Evolutionary conservation across 1,140 invertebrate genomes (phyloP).

Genomic region (Drosophila equinoxialis): DNA sequence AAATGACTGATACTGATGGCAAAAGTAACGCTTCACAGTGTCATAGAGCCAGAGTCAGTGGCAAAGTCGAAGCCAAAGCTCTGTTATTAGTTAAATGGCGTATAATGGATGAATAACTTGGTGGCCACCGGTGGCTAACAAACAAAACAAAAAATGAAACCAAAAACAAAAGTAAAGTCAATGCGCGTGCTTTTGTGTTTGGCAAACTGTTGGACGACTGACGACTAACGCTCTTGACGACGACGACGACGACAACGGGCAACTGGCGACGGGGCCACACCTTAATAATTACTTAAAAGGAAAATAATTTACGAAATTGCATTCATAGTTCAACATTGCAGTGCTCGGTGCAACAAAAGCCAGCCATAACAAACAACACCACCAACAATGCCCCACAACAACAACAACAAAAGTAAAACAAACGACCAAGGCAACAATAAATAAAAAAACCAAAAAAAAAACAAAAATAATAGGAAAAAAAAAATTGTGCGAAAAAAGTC

Average conservation of each 20-base stretch:
- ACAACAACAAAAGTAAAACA: slow-evolving; percentile 31
- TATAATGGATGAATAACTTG: slow-evolving; percentile 75
- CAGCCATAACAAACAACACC: slow-evolving; percentile 72
- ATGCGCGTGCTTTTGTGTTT: slow-evolving; percentile 68
- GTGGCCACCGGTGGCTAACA: slow-evolving; percentile 35
- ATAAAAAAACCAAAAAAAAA: slow-evolving; percentile 29
- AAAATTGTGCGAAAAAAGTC: slow-evolving; percentile 60
- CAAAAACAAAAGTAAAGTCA: slow-evolving; percentile 49
- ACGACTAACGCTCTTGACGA: not conserved
- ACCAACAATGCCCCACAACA: slow-evolving; percentile 34
- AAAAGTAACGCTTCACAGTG: slow-evolving; percentile 26
- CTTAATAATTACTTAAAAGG: slow-evolving; percentile 83
- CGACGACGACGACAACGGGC: too few relatives aligned
- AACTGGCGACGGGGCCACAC: slow-evolving; percentile 55
- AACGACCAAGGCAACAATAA: slow-evolving; percentile 42
- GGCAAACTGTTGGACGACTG: slow-evolving; percentile 63
- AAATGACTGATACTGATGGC: slow-evolving; percentile 29
- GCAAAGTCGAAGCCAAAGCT: slow-evolving; percentile 19
- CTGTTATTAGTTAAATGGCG: slow-evolving; percentile 80
- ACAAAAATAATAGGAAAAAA: slow-evolving; percentile 12
- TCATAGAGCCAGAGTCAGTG: slow-evolving; percentile 18
- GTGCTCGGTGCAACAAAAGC: slow-evolving; percentile 70
- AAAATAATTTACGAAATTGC: slow-evolving; percentile 83
- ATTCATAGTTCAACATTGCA: slow-evolving; percentile 78
- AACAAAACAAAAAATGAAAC: slow-evolving; percentile 48